phyloP scores from a whole-genome alignment of 2,797 vertebrate genomes.

The Vireo griseus region DNA sequence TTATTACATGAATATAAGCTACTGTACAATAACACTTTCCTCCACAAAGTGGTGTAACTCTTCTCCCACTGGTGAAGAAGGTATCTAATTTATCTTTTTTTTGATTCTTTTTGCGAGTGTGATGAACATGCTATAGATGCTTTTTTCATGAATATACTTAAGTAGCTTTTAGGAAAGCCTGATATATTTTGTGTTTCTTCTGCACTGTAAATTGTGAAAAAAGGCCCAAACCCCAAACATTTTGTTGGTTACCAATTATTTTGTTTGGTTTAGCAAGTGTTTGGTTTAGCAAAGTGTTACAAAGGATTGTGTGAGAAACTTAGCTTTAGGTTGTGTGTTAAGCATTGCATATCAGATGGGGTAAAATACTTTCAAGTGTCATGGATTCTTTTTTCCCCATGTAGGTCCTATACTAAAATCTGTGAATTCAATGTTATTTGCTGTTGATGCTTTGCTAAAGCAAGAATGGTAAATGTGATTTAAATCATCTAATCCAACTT shows the following conservation, averaged over 20 bases:
- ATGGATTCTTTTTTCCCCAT: accelerated
- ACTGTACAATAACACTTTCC: background rate
- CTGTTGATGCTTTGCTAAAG: background rate
- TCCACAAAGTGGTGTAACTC: background rate
- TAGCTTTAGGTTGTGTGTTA: background rate
- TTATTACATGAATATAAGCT: background rate
- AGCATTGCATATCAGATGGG: background rate
- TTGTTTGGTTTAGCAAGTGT: background rate
- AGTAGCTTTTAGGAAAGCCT: background rate
- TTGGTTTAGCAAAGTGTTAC: background rate
- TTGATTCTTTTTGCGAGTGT: accelerated
- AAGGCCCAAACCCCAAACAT: background rate
- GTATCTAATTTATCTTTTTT: background rate
- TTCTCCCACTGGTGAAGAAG: background rate
- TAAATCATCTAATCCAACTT: background rate
- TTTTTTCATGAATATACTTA: background rate
- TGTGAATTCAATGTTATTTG: background rate
- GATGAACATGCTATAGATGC: background rate
- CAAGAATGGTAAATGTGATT: background rate
- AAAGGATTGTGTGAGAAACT: background rate
- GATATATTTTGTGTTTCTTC: background rate
- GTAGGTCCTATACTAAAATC: background rate
- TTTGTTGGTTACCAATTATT: background rate
- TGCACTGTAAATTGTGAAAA: background rate
- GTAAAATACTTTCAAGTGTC: background rate